Base-by-base conservation (phyloP, 2,888 invertebrate genomes). In the Reticulitermes lucifugus region DNA sequence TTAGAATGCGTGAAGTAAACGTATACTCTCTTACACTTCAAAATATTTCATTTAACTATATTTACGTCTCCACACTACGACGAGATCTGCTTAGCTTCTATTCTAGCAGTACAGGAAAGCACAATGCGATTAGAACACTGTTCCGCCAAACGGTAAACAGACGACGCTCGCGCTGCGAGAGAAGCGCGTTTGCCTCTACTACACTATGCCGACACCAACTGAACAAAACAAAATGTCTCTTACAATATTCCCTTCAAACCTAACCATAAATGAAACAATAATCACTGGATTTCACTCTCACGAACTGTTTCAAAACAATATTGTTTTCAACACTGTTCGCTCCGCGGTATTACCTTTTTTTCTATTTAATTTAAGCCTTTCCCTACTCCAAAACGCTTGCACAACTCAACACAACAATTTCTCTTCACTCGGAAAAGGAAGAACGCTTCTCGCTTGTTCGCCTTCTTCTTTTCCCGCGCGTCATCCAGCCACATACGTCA, bases 401-500 rank as follows among this genome's bases (percentile, higher is more conserved):
- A 43, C 81, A 81, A 65, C 70, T 81, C 80, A 51, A 60, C 81
- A 81, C 81, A 60, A 81, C 81, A 81, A 81, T 81, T 81, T 81
- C 81, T 81, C 81, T 81, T 81, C 65, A 22, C 81, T 60, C 81
- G 81, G 70, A 84, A 84, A 81, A 84, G 84, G 71, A 81, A 84
- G 79, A 79, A 84, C 65, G 60, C 81, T 79, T 79, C 79, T 80
- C 80, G 84, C 84, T 84, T 80, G 84, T 77, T 79, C 70, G 70
- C 84, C 81, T 80, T 81, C 79, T 79, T 84, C 70, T 79, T 84
- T 84, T 81, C 84, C 84, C 84, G 84, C 84, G 79, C 84, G 84
- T 84, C 84, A 84, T 84, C 80, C 84, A 84, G 80, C 70, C 84
- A 80, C 65, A 80, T 84, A 84, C 84, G 84, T 84, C 84, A 84